Conservation (phyloP, 2,888 invertebrate species). For the Callyntrura guangdongensis region DNA sequence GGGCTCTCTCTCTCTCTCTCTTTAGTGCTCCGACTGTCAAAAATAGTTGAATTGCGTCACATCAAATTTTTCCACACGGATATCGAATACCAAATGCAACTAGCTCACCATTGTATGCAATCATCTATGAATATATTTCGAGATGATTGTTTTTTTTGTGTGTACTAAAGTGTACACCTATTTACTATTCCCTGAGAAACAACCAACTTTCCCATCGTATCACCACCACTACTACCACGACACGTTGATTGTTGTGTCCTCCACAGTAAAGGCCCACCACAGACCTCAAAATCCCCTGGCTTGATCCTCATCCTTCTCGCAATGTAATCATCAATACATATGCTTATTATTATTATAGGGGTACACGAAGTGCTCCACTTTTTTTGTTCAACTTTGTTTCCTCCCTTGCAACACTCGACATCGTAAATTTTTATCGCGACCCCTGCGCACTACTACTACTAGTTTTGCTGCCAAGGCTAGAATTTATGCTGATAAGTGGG, state of each 20-base stretch:
- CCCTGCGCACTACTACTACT: neutral
- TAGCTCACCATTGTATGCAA: constrained; percentile 9
- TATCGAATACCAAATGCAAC: constrained; percentile 73
- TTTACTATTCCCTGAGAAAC: constrained; percentile 57
- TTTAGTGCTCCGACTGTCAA: constrained; percentile 23
- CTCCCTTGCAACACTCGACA: constrained; percentile 50
- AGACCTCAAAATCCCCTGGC: too few relatives aligned
- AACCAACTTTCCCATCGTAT: constrained; percentile 61
- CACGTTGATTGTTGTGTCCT: too few relatives aligned
- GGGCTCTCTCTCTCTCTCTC: constrained; percentile 43
- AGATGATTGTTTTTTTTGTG: too few relatives aligned
- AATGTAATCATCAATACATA: constrained; percentile 52
- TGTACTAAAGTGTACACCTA: constrained; percentile 34
- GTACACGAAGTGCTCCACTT: constrained; percentile 35
- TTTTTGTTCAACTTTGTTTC: constrained; percentile 46
- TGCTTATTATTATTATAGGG: too few relatives aligned
- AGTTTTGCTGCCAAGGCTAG: too few relatives aligned
- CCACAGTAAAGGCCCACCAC: constrained; percentile 27
- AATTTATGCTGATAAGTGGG: constrained; percentile 36
- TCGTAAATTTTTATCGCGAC: constrained; percentile 62
- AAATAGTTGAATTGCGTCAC: constrained; percentile 67
- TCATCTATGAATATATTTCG: constrained; percentile 3
- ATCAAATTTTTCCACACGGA: constrained; percentile 74
- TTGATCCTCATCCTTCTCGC: constrained; percentile 49
- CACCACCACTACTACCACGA: too few relatives aligned